Base-by-base conservation (phyloP, 2,797 vertebrate genomes). In the Sandelia bainsii region DNA sequence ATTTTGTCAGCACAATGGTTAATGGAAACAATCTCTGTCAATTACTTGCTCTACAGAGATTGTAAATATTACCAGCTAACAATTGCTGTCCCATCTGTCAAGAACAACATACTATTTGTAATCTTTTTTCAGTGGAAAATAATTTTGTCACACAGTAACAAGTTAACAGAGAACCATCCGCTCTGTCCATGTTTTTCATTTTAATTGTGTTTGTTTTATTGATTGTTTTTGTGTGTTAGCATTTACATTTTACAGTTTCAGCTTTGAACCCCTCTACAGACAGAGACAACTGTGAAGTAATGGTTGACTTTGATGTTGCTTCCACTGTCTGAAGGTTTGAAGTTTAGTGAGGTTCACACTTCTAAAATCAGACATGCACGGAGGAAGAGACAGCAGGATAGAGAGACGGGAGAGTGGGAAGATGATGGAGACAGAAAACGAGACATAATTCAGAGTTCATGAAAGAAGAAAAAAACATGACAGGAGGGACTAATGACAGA, bases 231-330 rank as follows among this genome's bases (percentile, higher is more conserved):
- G 45, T 23, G 34, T 16, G 3, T 64, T 58, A 14, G 37, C 14
- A 29, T 78, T 78, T 71, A 71, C 44, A 56, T 49, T 64, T 66
- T 32, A 74, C 40, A 73, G 57, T 45, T 37, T 40, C 44, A 56
- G 49, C 6, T 0, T 8, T 13, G 48, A 69, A 48, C 42, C n/a
- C 49, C 62, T 44, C 23, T n/a, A 62, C 53, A 69, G 62, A 56
- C 61, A 5, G 49, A 62, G 42, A 13, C 68, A 65, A 79, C 50
- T 77, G 53, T 79, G 71, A 79, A 71, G 69, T 63, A 58, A 45
- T 25, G 29, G 70, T 77, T 63, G 17, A 80, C 82, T 85, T 81
- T 87, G 71, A 88, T 74, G 77, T 61, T 27, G 34, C 59, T 62
- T 62, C 73, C 61, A 65, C 73, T 54, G 11, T 75, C 63, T 39